These are phyloP conservation scores for Brienomyrus longianalis DNA, from an alignment of 2,113 vertebrate species.

Conservation along the genomic window DNA sequence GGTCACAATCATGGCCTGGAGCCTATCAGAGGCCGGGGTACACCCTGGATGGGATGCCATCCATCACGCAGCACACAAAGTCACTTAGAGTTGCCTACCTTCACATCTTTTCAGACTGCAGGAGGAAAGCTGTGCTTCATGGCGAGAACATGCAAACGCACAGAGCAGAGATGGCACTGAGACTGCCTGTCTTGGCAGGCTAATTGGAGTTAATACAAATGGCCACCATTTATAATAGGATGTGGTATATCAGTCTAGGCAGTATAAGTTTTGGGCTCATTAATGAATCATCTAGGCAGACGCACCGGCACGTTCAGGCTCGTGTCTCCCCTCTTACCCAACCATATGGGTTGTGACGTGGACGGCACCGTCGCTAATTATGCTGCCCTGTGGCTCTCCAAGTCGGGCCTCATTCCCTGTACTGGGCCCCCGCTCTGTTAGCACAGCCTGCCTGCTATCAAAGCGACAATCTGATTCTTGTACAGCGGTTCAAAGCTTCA, in stretches of 20 bases:
- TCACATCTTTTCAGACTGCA: background rate
- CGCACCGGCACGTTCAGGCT: background rate
- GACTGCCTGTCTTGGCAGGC: background rate
- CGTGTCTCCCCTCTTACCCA: background rate
- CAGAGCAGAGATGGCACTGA: background rate
- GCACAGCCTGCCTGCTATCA: background rate
- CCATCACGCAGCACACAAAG: background rate
- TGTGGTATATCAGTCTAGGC: background rate
- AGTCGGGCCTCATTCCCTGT: background rate
- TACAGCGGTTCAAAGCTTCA: background rate
- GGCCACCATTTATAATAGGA: background rate
- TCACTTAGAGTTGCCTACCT: background rate
- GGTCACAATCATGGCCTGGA: background rate
- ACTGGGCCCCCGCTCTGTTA: background rate
- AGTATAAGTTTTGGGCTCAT: background rate
- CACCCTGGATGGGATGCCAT: background rate
- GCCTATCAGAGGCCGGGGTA: background rate
- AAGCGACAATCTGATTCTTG: background rate
- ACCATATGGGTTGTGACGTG: background rate
- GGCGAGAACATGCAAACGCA: background rate
- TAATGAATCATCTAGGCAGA: background rate
- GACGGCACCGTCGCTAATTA: background rate
- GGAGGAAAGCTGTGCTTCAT: background rate
- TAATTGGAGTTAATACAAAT: no score
- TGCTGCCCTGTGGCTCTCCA: background rate